These are phyloP conservation scores for Anabas testudineus DNA, from an alignment of 2,797 vertebrate genomes.

Conservation along the genomic window DNA sequence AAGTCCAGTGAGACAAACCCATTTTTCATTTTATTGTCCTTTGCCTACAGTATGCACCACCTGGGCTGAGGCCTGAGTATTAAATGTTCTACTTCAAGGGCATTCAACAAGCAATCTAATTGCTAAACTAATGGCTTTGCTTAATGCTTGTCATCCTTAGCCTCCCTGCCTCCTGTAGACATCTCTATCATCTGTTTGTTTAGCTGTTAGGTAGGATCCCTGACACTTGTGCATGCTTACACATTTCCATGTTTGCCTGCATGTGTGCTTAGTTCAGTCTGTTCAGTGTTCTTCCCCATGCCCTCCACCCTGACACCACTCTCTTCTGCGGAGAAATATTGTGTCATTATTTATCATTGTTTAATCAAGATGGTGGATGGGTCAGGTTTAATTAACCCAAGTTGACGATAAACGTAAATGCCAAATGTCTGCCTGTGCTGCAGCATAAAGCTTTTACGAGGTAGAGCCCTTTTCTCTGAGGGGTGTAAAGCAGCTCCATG, in stretches of 20 bases:
- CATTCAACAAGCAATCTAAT: conserved; percentile 56
- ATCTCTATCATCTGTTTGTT: conserved; percentile 63
- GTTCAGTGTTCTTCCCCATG: not conserved
- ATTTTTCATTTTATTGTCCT: conserved; percentile 53
- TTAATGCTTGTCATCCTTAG: conserved; percentile 58
- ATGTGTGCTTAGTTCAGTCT: not conserved
- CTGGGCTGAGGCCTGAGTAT: conserved; percentile 47
- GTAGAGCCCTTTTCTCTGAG: conserved; percentile 58
- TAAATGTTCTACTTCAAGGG: conserved; percentile 51
- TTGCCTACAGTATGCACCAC: conserved; percentile 38
- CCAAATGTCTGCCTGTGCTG: conserved; percentile 74
- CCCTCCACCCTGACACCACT: conserved; percentile 39
- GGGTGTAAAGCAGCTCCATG: conserved; percentile 59
- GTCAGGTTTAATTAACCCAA: conserved; percentile 82
- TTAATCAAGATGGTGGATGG: conserved; percentile 78
- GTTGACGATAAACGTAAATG: conserved; percentile 79
- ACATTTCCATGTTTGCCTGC: not conserved
- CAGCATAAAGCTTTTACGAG: conserved; percentile 71
- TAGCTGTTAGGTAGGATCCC: conserved; percentile 32
- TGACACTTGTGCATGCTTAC: not conserved
- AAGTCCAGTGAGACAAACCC: conserved; percentile 46
- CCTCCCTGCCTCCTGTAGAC: conserved; percentile 31
- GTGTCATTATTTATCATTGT: conserved; percentile 79
- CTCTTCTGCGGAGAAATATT: conserved; percentile 57
- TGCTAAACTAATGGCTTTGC: conserved; percentile 71